Evolutionary conservation across 2,797 vertebrate species (phyloP).

Genomic region (Mormyrops boulengeri): DNA sequence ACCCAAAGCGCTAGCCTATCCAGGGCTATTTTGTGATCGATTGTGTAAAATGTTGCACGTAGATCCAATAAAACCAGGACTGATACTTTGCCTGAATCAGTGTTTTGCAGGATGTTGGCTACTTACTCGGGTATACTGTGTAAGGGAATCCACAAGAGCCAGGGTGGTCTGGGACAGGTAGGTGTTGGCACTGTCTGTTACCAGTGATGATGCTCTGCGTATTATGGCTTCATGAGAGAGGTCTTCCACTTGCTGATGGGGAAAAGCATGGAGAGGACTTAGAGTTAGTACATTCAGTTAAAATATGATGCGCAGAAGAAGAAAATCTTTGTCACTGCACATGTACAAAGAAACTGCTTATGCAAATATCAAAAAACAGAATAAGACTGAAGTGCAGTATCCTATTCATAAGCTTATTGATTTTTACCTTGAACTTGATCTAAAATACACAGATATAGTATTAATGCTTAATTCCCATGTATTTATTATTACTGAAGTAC

Average conservation of each 20-base stretch:
- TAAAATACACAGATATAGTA: background rate
- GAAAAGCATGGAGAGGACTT: background rate
- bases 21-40: background rate
- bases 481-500: background rate
- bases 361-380: background rate
- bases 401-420: background rate
- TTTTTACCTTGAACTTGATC: background rate
- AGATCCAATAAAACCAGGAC: background rate
- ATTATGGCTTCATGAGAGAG: conserved; percentile 83
- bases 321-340: background rate
- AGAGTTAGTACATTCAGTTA: background rate
- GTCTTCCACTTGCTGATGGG: conserved; percentile 63
- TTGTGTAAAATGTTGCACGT: background rate
- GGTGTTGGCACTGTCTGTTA: conserved; percentile 81
- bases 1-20: background rate
- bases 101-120: background rate
- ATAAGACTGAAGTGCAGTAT: background rate
- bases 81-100: background rate
- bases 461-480: background rate
- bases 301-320: background rate
- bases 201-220: conserved; percentile 78
- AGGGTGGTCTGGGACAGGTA: conserved; percentile 88
- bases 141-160: conserved; percentile 77
- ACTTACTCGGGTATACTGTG: conserved; percentile 82
- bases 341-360: background rate